A percentile compares a stretch with the other conserved stretches of the same genome.
phyloP scores from a whole-genome alignment of 2,113 vertebrate genomes.

The Coryphaenoides rupestris region DNA sequence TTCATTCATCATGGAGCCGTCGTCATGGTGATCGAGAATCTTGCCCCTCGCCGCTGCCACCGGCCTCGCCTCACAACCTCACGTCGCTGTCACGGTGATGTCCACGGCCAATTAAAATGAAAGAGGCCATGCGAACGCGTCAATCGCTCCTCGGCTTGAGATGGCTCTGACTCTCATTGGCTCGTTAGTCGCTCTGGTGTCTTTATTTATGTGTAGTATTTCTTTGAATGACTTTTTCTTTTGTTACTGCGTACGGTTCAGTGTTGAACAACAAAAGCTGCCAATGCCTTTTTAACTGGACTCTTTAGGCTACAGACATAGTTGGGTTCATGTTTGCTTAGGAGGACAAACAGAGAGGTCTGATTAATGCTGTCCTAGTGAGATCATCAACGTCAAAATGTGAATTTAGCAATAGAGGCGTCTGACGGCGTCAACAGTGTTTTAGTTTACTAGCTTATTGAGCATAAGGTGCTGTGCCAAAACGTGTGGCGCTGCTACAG shows the following conservation, averaged over 20 bases:
- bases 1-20: conserved; percentile 41
- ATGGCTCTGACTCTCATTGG: too few species aligned
- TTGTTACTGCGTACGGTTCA: conserved; percentile 20
- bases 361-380: not conserved
- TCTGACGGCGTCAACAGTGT: conserved; percentile 17
- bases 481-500: not conserved
- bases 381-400: conserved; percentile 33
- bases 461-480: conserved; percentile 1
- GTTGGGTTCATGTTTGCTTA: too few species aligned
- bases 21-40: conserved; percentile 11
- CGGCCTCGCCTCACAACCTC: conserved; percentile 30
- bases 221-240: conserved; percentile 8
- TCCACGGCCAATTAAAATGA: too few species aligned
- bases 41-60: conserved; percentile 25
- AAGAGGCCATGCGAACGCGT: too few species aligned
- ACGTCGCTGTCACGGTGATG: too few species aligned
- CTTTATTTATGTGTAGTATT: conserved; percentile 7
- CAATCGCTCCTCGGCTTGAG: too few species aligned
- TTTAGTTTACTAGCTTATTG: conserved; percentile 22
- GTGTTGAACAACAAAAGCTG: conserved; percentile 25
- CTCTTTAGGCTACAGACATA: too few species aligned
- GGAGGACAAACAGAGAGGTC: too few species aligned
- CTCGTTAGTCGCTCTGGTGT: too few species aligned
- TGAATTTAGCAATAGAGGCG: conserved; percentile 22
- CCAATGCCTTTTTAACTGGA: conserved; percentile 19